Conservation (phyloP, 2,113 vertebrate genomes). For the Grallaria varia region DNA sequence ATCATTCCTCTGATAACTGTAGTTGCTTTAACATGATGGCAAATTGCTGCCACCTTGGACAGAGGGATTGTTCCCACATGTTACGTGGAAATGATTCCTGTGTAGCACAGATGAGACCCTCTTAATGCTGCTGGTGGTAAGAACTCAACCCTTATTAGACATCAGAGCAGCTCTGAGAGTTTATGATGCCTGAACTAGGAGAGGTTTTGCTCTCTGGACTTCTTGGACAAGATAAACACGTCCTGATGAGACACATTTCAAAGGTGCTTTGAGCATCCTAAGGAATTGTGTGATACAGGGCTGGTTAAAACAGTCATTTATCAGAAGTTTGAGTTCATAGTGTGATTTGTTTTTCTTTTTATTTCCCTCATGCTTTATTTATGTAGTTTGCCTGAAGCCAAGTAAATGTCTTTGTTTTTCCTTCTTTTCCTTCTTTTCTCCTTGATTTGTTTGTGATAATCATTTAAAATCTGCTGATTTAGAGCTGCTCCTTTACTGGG, state of each 20-base stretch:
- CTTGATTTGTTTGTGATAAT: background rate
- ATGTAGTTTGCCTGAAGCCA: background rate
- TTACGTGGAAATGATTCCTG: background rate
- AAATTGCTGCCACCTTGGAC: background rate
- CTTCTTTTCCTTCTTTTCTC: background rate
- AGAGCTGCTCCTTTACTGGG: background rate
- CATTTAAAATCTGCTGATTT: background rate
- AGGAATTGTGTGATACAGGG: background rate
- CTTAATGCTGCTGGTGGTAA: background rate
- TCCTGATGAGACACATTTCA: background rate
- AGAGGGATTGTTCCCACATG: background rate
- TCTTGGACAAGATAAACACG: background rate
- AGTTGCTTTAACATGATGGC: background rate
- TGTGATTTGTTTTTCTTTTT: background rate
- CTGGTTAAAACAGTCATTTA: background rate
- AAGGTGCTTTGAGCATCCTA: background rate
- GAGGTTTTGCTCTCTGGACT: background rate
- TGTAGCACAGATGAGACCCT: background rate
- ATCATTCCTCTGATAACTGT: background rate
- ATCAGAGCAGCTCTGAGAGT: background rate
- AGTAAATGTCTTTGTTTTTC: background rate
- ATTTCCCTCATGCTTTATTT: background rate
- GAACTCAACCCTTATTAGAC: background rate
- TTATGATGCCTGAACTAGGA: background rate
- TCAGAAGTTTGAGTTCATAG: background rate